These are phyloP conservation scores for Epizoanthus ramosus DNA, from an alignment of 92 coral and sea anemone genomes.

Conservation along the genomic window DNA sequence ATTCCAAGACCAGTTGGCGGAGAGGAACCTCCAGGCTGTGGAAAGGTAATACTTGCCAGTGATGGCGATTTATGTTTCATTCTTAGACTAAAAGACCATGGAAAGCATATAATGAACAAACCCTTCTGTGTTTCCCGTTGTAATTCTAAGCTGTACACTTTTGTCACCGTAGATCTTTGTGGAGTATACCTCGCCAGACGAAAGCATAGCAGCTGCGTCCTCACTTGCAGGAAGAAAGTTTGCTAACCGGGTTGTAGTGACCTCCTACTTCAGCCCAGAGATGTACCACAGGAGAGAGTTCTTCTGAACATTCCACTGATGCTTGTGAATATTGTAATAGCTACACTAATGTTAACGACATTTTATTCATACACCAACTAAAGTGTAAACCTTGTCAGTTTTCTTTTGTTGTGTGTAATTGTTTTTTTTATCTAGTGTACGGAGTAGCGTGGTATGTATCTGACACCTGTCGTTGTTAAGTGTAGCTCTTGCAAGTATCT, in stretches of 20 bases:
- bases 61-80: background rate
- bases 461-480: too few species aligned
- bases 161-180: slow-evolving; percentile 76
- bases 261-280: slow-evolving; percentile 83
- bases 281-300: slow-evolving; percentile 76
- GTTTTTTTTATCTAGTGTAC: too few species aligned
- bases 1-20: slow-evolving; percentile 95
- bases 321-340: background rate
- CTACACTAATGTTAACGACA: background rate
- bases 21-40: slow-evolving; percentile 95
- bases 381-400: background rate
- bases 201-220: slow-evolving; percentile 79
- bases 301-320: slow-evolving; percentile 13
- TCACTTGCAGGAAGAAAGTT: slow-evolving; percentile 97
- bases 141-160: background rate
- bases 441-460: too few species aligned
- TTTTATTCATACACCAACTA: background rate
- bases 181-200: slow-evolving; percentile 80
- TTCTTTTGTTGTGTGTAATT: too few species aligned
- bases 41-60: slow-evolving; percentile 69
- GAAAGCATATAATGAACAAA: background rate
- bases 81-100: too few species aligned
- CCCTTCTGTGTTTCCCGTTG: background rate
- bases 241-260: slow-evolving; percentile 95
- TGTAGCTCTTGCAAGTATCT: too few species aligned